Evolutionary conservation across 1,140 invertebrate genomes (phyloP).

Genomic region (Planococcus citri): DNA sequence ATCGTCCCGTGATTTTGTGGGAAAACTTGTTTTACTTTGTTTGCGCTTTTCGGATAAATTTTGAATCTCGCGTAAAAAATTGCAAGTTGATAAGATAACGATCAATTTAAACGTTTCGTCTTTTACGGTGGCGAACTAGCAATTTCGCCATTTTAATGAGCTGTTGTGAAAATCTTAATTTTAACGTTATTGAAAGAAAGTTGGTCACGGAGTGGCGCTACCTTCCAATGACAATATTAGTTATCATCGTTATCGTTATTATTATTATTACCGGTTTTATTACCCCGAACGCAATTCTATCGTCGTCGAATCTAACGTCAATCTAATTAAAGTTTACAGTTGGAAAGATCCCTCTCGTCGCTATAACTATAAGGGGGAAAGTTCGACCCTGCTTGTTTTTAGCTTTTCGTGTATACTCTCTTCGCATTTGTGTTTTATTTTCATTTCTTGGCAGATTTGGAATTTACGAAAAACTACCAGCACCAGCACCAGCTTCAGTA

Average conservation of each 20-base stretch:
- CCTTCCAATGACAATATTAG: neutral
- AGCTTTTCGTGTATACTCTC: neutral
- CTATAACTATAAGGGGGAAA: neutral
- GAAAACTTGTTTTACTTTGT: no score
- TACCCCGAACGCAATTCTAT: neutral
- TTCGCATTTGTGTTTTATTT: neutral
- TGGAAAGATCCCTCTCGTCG: neutral
- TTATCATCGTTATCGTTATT: neutral
- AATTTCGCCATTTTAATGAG: no score
- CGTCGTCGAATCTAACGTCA: neutral
- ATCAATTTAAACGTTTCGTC: no score
- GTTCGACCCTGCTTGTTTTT: neutral
- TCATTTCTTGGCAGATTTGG: neutral
- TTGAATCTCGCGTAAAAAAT: no score
- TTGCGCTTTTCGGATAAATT: no score
- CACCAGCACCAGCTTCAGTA: no score
- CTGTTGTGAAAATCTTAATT: neutral
- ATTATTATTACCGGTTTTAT: neutral
- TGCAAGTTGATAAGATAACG: no score
- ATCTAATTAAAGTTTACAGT: conserved; percentile 1
- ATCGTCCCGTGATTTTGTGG: no score
- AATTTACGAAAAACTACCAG: neutral
- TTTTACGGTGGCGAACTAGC: no score
- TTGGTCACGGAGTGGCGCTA: no score
- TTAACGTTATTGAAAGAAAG: neutral